phyloP scores from a whole-genome alignment of 2,888 invertebrate species.

The Carabus problematicus region DNA sequence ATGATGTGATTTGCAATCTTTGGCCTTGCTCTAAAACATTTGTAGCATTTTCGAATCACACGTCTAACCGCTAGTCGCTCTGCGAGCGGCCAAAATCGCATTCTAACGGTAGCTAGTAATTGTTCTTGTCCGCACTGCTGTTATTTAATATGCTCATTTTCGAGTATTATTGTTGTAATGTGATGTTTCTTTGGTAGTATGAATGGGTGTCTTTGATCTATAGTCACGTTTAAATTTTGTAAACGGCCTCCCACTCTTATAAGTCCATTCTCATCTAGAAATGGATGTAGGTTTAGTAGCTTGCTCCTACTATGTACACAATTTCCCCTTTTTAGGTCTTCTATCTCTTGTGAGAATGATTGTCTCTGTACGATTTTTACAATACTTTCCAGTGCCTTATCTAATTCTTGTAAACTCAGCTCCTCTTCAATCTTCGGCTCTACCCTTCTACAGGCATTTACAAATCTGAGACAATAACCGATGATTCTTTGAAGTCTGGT shows the following conservation, averaged over 20 bases:
- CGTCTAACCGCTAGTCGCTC: conserved; percentile 46
- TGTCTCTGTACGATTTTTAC: conserved; percentile 22
- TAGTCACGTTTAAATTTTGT: background rate
- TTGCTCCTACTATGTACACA: conserved; percentile 20
- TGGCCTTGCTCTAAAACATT: conserved; percentile 14
- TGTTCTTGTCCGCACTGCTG: conserved; percentile 36
- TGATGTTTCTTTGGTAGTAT: conserved; percentile 28
- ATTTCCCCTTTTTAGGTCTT: background rate
- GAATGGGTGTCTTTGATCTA: conserved; percentile 23
- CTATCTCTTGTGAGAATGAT: conserved; percentile 8
- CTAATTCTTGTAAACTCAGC: conserved; percentile 9
- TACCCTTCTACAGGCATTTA: background rate
- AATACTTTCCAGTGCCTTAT: background rate
- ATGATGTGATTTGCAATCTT: conserved; percentile 4
- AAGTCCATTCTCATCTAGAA: conserved; percentile 20
- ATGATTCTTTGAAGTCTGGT: conserved; percentile 9
- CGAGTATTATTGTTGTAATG: conserved; percentile 26
- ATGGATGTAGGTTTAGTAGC: conserved; percentile 10
- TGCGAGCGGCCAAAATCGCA: conserved; percentile 50
- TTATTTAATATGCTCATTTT: conserved; percentile 3
- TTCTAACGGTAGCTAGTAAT: conserved; percentile 43
- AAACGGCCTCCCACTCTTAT: conserved; percentile 30
- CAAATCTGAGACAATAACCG: conserved; percentile 16
- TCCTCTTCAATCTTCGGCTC: background rate
- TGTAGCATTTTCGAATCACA: conserved; percentile 48